phyloP scores from a whole-genome alignment of 2,113 vertebrate genomes.

The Gallinago undulata region DNA sequence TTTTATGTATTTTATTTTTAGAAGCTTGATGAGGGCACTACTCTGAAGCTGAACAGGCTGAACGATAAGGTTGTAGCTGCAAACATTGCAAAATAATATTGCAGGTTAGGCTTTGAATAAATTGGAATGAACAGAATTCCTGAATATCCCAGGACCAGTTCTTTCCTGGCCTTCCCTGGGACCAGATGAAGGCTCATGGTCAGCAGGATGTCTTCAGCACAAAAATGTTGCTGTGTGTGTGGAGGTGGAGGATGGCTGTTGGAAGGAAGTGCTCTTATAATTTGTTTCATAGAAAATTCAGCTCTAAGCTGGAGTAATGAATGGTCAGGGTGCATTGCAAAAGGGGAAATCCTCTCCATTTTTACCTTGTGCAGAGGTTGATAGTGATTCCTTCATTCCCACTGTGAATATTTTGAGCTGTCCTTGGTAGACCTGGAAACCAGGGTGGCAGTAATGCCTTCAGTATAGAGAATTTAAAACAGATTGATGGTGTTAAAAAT shows the following conservation, averaged over 20 bases:
- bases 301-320: background rate
- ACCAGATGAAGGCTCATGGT: background rate
- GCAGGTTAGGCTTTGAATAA: background rate
- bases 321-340: background rate
- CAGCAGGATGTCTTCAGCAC: background rate
- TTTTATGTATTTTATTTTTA: slow-evolving; percentile 22
- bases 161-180: background rate
- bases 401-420: background rate
- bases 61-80: background rate
- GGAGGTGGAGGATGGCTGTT: background rate
- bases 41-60: background rate
- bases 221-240: background rate
- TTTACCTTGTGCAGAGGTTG: background rate
- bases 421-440: background rate
- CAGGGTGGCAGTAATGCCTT: background rate
- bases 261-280: background rate
- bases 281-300: background rate
- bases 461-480: background rate
- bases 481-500: background rate
- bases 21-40: background rate
- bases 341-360: background rate
- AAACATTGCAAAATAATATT: background rate
- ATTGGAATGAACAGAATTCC: background rate
- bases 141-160: background rate
- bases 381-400: background rate